These are phyloP conservation scores for Phenganax marumi DNA, from an alignment of 92 coral and sea anemone species.

Conservation along the genomic window DNA sequence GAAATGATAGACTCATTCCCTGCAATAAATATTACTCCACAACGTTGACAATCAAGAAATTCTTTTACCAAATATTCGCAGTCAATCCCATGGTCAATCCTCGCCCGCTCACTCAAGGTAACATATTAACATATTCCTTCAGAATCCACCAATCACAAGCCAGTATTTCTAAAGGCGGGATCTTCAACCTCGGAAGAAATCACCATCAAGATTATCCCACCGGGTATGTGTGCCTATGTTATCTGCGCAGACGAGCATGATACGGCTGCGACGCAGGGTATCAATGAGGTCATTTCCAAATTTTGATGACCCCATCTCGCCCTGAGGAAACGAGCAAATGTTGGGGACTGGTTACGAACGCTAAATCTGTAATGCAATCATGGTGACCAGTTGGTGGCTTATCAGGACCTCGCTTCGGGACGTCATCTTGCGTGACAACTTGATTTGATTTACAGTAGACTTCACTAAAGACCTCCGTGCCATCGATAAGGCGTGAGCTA, in stretches of 20 bases:
- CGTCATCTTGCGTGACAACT: slow-evolving; percentile 82
- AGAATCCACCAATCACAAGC: background rate
- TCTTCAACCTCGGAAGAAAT: no score
- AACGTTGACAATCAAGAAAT: background rate
- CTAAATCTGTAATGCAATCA: slow-evolving; percentile 92
- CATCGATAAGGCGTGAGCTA: slow-evolving; percentile 92
- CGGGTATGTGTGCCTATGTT: no score
- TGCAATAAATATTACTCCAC: background rate
- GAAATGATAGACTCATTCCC: background rate
- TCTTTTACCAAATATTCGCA: background rate
- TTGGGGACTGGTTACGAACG: slow-evolving; percentile 78
- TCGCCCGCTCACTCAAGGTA: background rate
- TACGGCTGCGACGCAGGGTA: background rate
- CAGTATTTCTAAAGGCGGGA: background rate
- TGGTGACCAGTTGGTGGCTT: slow-evolving; percentile 98
- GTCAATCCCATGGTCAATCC: background rate
- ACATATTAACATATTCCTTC: background rate
- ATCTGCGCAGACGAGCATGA: no score
- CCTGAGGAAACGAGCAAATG: slow-evolving; percentile 89
- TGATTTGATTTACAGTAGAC: slow-evolving; percentile 85
- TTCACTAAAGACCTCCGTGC: slow-evolving; percentile 90
- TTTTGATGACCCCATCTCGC: slow-evolving; percentile 89
- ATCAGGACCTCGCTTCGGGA: slow-evolving; percentile 95
- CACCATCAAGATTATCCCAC: no score
- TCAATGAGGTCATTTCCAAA: slow-evolving; percentile 72